Evolutionary conservation across 2,113 vertebrate genomes (phyloP).

Genomic region (Aegotheles bennettii): DNA sequence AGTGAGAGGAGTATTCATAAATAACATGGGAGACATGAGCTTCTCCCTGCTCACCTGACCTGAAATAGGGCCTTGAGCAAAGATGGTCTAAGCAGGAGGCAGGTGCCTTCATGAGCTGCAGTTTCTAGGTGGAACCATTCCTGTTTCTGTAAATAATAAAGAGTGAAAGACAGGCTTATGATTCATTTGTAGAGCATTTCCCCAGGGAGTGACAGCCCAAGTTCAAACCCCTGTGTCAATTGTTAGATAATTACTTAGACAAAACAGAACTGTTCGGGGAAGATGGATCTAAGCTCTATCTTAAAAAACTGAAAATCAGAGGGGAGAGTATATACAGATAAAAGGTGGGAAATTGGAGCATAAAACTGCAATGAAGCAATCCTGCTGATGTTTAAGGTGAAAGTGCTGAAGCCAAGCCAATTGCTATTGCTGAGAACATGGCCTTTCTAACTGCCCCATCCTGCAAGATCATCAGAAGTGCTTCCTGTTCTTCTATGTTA

Average conservation of each 20-base stretch:
- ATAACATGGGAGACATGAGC: background rate
- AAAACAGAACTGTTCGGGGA: background rate
- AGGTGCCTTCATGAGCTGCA: background rate
- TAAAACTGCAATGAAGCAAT: background rate
- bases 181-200: background rate
- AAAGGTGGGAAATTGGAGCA: background rate
- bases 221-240: background rate
- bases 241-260: background rate
- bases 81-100: background rate
- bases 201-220: background rate
- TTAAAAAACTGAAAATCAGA: background rate
- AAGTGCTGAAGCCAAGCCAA: background rate
- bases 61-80: background rate
- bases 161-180: background rate
- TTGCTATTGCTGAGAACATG: background rate
- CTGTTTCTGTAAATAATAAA: background rate
- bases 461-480: background rate
- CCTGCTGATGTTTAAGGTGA: background rate
- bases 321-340: background rate
- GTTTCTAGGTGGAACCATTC: background rate
- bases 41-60: background rate
- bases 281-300: background rate
- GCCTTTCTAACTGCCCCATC: background rate
- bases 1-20: background rate
- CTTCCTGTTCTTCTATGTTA: background rate